phyloP scores from a whole-genome alignment of 2,797 vertebrate genomes.

The Acridotheres tristis region DNA sequence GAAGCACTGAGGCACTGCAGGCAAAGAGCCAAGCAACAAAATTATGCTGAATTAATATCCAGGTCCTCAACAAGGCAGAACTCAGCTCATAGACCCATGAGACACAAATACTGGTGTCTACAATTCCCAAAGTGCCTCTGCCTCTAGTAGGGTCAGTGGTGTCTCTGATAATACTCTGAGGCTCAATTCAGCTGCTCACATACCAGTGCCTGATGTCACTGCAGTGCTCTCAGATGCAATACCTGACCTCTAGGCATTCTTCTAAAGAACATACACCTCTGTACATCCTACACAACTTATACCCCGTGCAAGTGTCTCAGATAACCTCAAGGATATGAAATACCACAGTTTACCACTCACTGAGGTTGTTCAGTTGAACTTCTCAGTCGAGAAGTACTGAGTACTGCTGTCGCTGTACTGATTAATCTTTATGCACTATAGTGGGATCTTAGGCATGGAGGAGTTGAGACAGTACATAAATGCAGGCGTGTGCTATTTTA shows the following conservation, averaged over 20 bases:
- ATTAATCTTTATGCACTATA: not conserved
- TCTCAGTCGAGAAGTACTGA: not conserved
- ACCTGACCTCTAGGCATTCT: not conserved
- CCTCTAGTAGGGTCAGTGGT: not conserved
- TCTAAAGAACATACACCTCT: not conserved
- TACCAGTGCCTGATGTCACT: not conserved
- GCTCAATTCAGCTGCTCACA: not conserved
- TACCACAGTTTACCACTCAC: not conserved
- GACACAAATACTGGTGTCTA: not conserved
- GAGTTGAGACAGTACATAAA: not conserved
- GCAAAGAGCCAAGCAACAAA: not conserved
- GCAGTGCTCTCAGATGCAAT: not conserved
- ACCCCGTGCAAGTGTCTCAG: not conserved
- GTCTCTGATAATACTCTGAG: not conserved
- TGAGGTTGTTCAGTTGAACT: not conserved
- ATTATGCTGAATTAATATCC: not conserved
- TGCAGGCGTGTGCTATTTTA: no score
- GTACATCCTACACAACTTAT: not conserved
- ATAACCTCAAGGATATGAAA: not conserved
- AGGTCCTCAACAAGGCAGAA: not conserved
- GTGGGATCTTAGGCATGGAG: not conserved
- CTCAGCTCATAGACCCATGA: not conserved
- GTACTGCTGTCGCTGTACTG: not conserved
- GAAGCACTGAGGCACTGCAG: not conserved
- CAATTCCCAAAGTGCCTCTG: not conserved